Conservation (phyloP, 2,888 invertebrate genomes). For the Sesia bembeciformis region DNA sequence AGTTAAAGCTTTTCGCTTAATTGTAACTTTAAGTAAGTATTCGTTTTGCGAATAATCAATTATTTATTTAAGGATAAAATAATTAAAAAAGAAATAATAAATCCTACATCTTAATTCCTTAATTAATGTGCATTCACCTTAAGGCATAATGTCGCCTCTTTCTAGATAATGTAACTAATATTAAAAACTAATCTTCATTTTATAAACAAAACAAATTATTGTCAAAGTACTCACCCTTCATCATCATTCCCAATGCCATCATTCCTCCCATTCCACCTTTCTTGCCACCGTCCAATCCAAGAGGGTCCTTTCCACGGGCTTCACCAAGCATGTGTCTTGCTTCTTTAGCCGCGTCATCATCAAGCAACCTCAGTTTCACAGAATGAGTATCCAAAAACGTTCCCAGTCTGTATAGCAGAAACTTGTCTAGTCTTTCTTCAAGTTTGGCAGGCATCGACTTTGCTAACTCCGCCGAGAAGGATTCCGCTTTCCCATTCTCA, state of each 20-base stretch:
- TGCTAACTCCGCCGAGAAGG: slow-evolving; percentile 75
- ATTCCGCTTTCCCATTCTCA: slow-evolving; percentile 73
- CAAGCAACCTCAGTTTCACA: slow-evolving; percentile 79
- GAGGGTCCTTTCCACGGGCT: slow-evolving; percentile 45
- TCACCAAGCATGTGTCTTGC: slow-evolving; percentile 61
- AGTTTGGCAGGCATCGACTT: slow-evolving; percentile 81
- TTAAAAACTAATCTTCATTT: too few relatives aligned
- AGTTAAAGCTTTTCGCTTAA: too few relatives aligned
- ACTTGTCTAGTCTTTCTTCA: slow-evolving; percentile 81
- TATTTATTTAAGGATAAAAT: too few relatives aligned
- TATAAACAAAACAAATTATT: not conserved
- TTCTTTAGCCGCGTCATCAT: slow-evolving; percentile 71
- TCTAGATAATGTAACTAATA: too few relatives aligned
- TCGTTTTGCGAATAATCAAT: too few relatives aligned
- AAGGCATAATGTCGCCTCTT: too few relatives aligned
- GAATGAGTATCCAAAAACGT: slow-evolving; percentile 81
- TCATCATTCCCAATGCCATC: slow-evolving; percentile 77
- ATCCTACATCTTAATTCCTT: too few relatives aligned
- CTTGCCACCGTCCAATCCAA: slow-evolving; percentile 41
- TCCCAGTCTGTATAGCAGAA: slow-evolving; percentile 79
- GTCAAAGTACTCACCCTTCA: slow-evolving; percentile 62
- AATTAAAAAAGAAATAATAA: too few relatives aligned
- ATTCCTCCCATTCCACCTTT: slow-evolving; percentile 64
- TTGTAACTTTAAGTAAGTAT: too few relatives aligned
- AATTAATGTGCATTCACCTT: too few relatives aligned